Conservation (phyloP, 2,797 vertebrate genomes). For the Nothura maculosa region DNA sequence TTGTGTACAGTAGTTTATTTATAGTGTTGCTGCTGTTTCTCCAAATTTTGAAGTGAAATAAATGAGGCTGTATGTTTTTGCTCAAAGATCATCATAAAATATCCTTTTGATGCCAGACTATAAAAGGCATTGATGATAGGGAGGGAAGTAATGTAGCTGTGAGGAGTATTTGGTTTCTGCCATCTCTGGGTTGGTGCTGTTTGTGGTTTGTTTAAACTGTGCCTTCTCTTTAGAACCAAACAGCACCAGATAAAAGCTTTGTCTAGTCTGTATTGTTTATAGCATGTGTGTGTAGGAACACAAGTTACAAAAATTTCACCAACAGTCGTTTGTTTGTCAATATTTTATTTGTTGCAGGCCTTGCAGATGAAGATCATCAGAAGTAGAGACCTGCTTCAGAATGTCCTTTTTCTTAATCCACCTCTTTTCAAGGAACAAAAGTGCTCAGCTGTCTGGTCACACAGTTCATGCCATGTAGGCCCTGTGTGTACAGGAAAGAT, state of each 20-base stretch:
- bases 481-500: not conserved
- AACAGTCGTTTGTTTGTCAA: not conserved
- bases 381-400: not conserved
- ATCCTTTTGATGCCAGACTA: not conserved
- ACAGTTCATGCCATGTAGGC: not conserved
- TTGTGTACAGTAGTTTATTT: not conserved
- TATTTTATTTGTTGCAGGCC: not conserved
- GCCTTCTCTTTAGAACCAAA: not conserved
- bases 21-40: not conserved
- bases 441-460: not conserved
- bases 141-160: not conserved
- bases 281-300: not conserved
- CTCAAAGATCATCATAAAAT: not conserved
- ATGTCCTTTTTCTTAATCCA: not conserved
- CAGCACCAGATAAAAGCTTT: not conserved
- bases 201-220: not conserved
- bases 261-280: not conserved
- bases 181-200: not conserved
- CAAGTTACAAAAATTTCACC: not conserved
- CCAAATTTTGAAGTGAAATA: not conserved
- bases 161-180: not conserved
- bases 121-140: not conserved
- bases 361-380: accelerated
- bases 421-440: not conserved
- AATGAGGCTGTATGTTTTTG: not conserved